A percentile compares a stretch with the other conserved stretches of the same genome.
These are phyloP conservation scores for Spodoptera picta DNA, from an alignment of 2,888 invertebrate species.

Conservation along the genomic window DNA sequence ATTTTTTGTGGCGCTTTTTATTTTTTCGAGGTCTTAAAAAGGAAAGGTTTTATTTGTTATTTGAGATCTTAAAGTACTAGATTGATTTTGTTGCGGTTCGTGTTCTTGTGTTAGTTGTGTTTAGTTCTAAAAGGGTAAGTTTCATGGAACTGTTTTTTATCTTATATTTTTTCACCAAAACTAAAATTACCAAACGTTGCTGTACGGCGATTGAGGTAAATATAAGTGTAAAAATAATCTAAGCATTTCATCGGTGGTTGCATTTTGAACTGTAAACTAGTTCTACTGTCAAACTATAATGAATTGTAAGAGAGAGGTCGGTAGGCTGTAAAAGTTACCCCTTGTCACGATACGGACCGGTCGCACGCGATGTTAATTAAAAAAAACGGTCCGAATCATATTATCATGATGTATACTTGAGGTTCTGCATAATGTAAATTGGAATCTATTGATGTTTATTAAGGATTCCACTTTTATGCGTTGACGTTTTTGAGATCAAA, in stretches of 20 bases:
- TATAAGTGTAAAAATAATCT: slow-evolving; percentile 35
- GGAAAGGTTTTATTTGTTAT: background rate
- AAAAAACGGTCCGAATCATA: slow-evolving; percentile 49
- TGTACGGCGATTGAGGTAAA: slow-evolving; percentile 33
- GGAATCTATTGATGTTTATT: slow-evolving; percentile 1
- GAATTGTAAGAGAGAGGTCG: slow-evolving; percentile 54
- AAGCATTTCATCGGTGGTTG: slow-evolving; percentile 48
- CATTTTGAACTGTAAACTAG: slow-evolving; percentile 51
- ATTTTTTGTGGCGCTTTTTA: slow-evolving; percentile 13
- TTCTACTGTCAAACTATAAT: slow-evolving; percentile 56
- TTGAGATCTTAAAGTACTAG: background rate
- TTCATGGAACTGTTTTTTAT: too few relatives aligned
- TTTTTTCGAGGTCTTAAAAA: background rate
- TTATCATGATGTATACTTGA: slow-evolving; percentile 19
- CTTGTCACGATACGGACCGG: slow-evolving; percentile 58
- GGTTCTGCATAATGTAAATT: slow-evolving; percentile 42
- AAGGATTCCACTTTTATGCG: too few relatives aligned
- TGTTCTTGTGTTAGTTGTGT: too few relatives aligned
- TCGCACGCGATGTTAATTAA: slow-evolving; percentile 62
- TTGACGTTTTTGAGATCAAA: too few relatives aligned
- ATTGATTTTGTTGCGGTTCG: too few relatives aligned
- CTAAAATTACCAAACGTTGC: slow-evolving; percentile 15
- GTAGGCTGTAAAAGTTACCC: slow-evolving; percentile 58
- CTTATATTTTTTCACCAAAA: slow-evolving; percentile 8
- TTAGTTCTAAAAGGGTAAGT: too few relatives aligned